phyloP scores from a whole-genome alignment of 1,140 invertebrate species.

The Protaetia brevitarsis region DNA sequence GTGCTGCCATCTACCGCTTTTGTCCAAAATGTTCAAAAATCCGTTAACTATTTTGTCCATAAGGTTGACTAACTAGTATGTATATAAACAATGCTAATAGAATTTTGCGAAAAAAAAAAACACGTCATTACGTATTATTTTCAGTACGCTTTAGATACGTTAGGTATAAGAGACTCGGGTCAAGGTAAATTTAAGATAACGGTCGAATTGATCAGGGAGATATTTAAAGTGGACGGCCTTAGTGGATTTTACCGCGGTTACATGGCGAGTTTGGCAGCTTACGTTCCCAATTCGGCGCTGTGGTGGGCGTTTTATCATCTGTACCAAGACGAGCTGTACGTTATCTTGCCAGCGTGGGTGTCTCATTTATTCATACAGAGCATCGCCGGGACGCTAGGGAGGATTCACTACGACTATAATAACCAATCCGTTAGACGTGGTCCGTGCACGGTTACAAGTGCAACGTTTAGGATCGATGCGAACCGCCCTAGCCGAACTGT shows the following conservation, averaged over 20 bases:
- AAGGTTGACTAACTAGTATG: too few species aligned
- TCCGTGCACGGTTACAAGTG: slow-evolving; percentile 87
- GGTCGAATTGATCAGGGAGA: slow-evolving; percentile 65
- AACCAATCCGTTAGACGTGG: slow-evolving; percentile 93
- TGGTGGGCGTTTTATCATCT: slow-evolving; percentile 96
- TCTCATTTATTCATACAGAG: slow-evolving; percentile 87
- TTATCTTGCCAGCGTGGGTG: slow-evolving; percentile 68
- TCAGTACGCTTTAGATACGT: slow-evolving; percentile 38
- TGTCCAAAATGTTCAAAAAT: too few species aligned
- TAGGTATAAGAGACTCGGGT: slow-evolving; percentile 32
- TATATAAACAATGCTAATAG: too few species aligned
- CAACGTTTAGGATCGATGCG: slow-evolving; percentile 80
- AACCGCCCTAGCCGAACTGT: slow-evolving; percentile 73
- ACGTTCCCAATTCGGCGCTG: slow-evolving; percentile 91
- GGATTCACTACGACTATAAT: slow-evolving; percentile 89
- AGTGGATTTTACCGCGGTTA: slow-evolving; percentile 91
- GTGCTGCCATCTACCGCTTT: too few species aligned
- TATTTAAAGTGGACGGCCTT: slow-evolving; percentile 76
- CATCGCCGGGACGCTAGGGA: slow-evolving; percentile 80
- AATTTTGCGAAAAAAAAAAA: too few species aligned
- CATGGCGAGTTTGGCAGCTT: slow-evolving; percentile 83
- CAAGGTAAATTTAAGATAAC: slow-evolving; percentile 61
- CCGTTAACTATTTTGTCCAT: too few species aligned
- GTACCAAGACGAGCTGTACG: slow-evolving; percentile 84
- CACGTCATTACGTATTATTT: slow-evolving; percentile 24